Evolutionary conservation across 2,888 invertebrate genomes (phyloP), one percentile per base, ranked within the genome.

Genomic region (Nomada lathburiana): DNA sequence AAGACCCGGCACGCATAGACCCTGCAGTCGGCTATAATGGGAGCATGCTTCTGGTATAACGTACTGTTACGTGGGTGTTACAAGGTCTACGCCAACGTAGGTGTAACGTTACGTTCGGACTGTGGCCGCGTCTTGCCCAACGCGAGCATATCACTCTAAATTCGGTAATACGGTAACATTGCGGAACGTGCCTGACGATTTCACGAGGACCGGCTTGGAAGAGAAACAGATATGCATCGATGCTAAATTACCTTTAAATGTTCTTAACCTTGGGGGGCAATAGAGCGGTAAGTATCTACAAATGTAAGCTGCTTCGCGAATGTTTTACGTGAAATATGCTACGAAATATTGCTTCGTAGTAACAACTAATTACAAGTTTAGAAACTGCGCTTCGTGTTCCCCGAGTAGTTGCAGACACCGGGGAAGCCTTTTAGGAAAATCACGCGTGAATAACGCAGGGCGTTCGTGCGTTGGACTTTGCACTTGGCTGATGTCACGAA

Each of bases 361-460:
- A 90, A 89, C 90, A 83, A 92, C 89, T 91, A 90, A 92, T 92
- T 90, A 91, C 87, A 84, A 79, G 81, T 80, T 84, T 77, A 77
- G 87, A 85, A 87, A 89, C 76, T 82, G 74, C 80, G 73, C 67
- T 57, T 84, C 85, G 84, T 73, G 83, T 84, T 69, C 60, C 36
- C 20, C 62, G 63, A 20, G 72, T 52, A 76, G 67, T 83, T 65
- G 78, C 70, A 73, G 67, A 76, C 83, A 84, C 77, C 53, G 76
- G 75, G 76, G 80, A 84, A 86, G 77, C 80, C 84, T 84, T 74
- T 80, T 77, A 73, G 63, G 71, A 59, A 55, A 55, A 67, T 77
- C 59, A 29, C 60, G 26, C 29, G 69, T 44, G 23, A 18, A 42
- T 20, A 13, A 29, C 5, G 50, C 59, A 57, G 72, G 71, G 67